These are phyloP conservation scores for Taenaris catops DNA, from an alignment of 2,888 invertebrate genomes.

Conservation along the genomic window DNA sequence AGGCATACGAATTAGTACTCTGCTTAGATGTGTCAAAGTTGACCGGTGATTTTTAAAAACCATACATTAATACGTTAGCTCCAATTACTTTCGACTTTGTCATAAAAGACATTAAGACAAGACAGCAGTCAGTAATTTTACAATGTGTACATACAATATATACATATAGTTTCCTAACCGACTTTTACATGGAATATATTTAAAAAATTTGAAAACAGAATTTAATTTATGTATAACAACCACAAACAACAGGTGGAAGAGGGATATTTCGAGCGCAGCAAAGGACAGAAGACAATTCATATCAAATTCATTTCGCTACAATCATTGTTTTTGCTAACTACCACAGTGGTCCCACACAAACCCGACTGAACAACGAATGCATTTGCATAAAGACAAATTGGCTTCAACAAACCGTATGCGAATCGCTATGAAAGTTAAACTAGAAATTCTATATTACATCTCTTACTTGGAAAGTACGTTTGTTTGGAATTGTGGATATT, in stretches of 20 bases:
- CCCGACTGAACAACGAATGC: conserved; percentile 33
- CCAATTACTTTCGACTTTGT: too few relatives aligned
- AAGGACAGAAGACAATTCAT: conserved; percentile 18
- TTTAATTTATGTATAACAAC: conserved; percentile 5
- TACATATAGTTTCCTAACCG: too few relatives aligned
- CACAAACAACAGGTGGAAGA: conserved; percentile 6
- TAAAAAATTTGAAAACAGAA: not conserved
- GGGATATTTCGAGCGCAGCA: conserved; percentile 3
- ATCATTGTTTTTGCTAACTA: conserved; percentile 28
- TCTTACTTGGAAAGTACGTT: conserved; percentile 11
- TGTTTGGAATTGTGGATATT: not conserved
- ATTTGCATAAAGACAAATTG: conserved; percentile 62
- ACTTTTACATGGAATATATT: too few relatives aligned
- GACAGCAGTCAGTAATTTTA: too few relatives aligned
- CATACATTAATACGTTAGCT: too few relatives aligned
- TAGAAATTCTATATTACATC: conserved; percentile 24
- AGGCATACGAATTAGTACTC: too few relatives aligned
- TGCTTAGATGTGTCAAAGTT: too few relatives aligned
- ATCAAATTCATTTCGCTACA: conserved; percentile 24
- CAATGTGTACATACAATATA: too few relatives aligned
- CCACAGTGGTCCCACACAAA: conserved; percentile 22
- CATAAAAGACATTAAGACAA: too few relatives aligned
- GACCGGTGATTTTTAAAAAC: too few relatives aligned
- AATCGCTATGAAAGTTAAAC: conserved; percentile 47
- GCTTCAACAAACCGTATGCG: conserved; percentile 39